Conservation (phyloP, 2,888 invertebrate species). For the Sinodicranocentrus sp. region DNA sequence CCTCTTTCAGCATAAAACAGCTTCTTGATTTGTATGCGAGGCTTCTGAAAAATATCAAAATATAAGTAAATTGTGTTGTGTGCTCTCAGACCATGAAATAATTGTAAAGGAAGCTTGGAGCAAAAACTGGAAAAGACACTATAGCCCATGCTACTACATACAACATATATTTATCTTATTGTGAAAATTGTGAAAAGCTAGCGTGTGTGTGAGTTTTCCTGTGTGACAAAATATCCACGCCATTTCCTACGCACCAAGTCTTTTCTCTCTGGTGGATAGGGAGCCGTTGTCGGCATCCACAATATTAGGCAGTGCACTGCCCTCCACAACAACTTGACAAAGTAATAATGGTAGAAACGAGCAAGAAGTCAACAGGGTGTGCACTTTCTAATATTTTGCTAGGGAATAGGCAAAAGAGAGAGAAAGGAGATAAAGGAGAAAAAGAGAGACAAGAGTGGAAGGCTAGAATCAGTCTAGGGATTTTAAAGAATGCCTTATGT, state of each 20-base stretch:
- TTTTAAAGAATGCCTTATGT: constrained; percentile 24
- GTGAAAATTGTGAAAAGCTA: no score
- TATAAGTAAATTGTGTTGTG: background rate
- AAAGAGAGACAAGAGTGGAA: constrained; percentile 1
- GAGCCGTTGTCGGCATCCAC: background rate
- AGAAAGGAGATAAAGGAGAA: background rate
- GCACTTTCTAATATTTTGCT: constrained; percentile 32
- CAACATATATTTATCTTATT: no score
- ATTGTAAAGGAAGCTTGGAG: constrained; percentile 19
- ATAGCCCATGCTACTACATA: background rate
- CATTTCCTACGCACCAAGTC: no score
- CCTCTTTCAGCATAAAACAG: constrained; percentile 1
- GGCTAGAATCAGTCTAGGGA: constrained; percentile 26
- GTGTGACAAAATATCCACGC: constrained; percentile 1
- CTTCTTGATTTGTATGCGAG: constrained; percentile 3
- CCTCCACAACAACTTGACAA: constrained; percentile 12
- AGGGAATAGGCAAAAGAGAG: constrained; percentile 20
- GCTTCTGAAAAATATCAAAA: constrained; percentile 2
- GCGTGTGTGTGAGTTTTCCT: background rate
- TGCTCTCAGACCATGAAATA: constrained; percentile 17
- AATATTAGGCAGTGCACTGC: background rate
- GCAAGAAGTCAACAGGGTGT: constrained; percentile 38
- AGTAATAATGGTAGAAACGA: constrained; percentile 24
- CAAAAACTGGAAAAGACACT: background rate
- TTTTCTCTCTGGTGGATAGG: no score